A percentile compares a stretch with the other conserved stretches of the same genome.
These are phyloP conservation scores for Xiphorhynchus elegans DNA, from an alignment of 2,113 vertebrate genomes.

Conservation along the genomic window DNA sequence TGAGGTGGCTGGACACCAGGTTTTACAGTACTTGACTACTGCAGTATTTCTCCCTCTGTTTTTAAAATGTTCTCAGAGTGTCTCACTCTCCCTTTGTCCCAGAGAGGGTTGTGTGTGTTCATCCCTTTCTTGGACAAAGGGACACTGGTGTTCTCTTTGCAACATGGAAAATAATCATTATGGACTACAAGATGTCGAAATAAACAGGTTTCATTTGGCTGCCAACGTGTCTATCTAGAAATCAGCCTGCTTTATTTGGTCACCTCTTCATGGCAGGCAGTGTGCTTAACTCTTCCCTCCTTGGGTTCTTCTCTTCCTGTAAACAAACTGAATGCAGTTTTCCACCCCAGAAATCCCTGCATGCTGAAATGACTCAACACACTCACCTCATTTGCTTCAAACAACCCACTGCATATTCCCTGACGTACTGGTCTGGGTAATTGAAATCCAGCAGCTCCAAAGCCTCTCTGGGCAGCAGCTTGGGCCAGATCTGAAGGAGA, in stretches of 20 bases:
- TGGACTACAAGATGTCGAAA: neutral
- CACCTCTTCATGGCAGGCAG: neutral
- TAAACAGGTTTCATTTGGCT: neutral
- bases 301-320: neutral
- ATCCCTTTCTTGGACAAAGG: neutral
- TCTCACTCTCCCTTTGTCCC: neutral
- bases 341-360: neutral
- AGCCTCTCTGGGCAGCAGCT: conserved; percentile 91
- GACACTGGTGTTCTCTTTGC: neutral
- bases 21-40: neutral
- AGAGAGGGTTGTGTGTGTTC: neutral
- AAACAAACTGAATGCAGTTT: neutral
- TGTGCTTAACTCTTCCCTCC: neutral
- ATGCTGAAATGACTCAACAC: neutral
- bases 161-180: neutral
- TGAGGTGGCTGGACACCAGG: neutral
- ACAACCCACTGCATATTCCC: conserved; percentile 92
- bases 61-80: neutral
- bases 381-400: conserved; percentile 92
- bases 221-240: neutral
- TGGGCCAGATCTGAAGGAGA: conserved; percentile 96
- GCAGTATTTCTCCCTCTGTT: neutral
- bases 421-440: conserved; percentile 96
- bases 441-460: conserved; percentile 97
- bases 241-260: neutral